Conservation (phyloP, 2,113 vertebrate species). For the Microcebus griseorufus region DNA sequence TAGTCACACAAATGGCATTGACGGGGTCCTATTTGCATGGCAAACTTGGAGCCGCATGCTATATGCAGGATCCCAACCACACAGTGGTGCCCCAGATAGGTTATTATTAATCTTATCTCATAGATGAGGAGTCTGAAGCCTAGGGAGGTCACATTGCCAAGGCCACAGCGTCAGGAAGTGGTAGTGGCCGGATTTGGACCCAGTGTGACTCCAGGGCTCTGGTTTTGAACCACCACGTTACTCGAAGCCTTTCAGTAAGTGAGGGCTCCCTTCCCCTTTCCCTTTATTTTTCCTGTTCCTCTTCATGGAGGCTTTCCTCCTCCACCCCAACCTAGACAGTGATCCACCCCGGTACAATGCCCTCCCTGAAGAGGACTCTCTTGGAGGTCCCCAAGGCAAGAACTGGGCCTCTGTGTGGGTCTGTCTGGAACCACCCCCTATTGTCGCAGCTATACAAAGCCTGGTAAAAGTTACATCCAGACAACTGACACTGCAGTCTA, state of each 20-base stretch:
- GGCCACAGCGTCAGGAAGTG: background rate
- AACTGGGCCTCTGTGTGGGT: background rate
- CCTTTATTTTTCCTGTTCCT: background rate
- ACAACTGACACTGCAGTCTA: background rate
- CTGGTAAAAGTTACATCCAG: background rate
- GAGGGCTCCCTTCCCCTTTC: background rate
- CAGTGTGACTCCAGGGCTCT: background rate
- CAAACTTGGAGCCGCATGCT: accelerated
- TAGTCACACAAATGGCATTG: no score
- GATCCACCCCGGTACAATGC: background rate
- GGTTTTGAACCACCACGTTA: background rate
- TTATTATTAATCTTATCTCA: background rate
- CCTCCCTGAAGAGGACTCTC: background rate
- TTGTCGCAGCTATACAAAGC: constrained; percentile 21
- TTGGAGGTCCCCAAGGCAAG: background rate
- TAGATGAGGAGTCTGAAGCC: background rate
- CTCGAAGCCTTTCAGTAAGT: background rate
- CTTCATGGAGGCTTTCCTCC: background rate
- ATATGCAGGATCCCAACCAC: background rate
- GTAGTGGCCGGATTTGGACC: background rate
- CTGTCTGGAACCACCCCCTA: constrained; percentile 38
- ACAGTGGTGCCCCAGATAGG: background rate
- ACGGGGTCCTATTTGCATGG: background rate
- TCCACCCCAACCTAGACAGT: background rate
- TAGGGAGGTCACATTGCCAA: background rate